A percentile compares a stretch with the other conserved stretches of the same genome.
phyloP scores from a whole-genome alignment of 2,888 invertebrate species.

The Julus scandinavius region DNA sequence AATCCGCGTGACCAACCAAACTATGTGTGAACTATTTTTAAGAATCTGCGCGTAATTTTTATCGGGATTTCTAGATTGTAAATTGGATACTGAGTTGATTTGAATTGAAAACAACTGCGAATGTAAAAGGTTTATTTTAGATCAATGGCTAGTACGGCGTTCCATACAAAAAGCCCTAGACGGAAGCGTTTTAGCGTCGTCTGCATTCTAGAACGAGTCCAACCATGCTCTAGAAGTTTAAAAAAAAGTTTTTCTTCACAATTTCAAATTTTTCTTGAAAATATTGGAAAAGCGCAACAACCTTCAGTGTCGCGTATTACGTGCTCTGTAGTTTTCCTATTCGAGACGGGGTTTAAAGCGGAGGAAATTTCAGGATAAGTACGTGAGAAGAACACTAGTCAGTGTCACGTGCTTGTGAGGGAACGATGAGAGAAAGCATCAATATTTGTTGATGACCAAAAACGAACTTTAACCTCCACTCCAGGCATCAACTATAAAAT shows the following conservation, averaged over 20 bases:
- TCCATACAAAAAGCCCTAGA: too few relatives aligned
- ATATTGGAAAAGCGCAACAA: neutral
- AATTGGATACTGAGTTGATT: too few relatives aligned
- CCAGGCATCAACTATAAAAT: neutral
- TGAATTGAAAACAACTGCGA: too few relatives aligned
- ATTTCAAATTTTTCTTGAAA: too few relatives aligned
- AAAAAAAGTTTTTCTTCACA: too few relatives aligned
- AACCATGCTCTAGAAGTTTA: neutral
- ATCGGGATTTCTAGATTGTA: too few relatives aligned
- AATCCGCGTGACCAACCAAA: too few relatives aligned
- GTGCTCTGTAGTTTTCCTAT: slow-evolving; percentile 22
- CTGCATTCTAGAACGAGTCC: neutral
- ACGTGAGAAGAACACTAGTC: neutral
- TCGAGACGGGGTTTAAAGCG: neutral
- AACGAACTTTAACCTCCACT: neutral
- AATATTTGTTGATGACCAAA: neutral
- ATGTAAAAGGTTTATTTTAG: too few relatives aligned
- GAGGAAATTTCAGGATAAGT: neutral
- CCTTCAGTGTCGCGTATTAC: neutral
- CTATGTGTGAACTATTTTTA: too few relatives aligned
- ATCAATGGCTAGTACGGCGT: too few relatives aligned
- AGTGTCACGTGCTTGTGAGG: neutral
- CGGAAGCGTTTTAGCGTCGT: too few relatives aligned
- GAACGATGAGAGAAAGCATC: neutral
- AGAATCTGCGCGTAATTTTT: too few relatives aligned